Evolutionary conservation across 1,140 invertebrate genomes (phyloP), one percentile per base, ranked within the genome.

Genomic region (Neodiprion fabricii): DNA sequence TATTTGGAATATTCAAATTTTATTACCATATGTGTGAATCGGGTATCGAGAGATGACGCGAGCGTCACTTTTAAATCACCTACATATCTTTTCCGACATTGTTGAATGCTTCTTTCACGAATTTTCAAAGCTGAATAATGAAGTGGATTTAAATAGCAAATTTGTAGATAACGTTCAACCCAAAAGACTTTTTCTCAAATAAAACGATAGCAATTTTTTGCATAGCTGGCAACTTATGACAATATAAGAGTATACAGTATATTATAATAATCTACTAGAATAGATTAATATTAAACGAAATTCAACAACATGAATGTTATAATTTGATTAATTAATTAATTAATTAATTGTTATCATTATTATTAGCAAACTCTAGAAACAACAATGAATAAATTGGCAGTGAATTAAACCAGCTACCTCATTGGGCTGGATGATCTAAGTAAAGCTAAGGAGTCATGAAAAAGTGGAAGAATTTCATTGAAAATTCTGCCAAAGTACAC

Each of bases 341-440:
- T 61, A 61, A 61, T 61, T 61, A 61, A 61, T 61, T 40, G 1
- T 40, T 40, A 40, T 14, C 53, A 61, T 61, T 14, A 14, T 61
- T 14, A 61, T 61, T 17, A 61, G 53, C 53, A 61, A 61, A 61
- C n/a, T 61, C 53, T 79, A 75, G 72, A 49, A 79, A 79, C 74
- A 84, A 82, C 67, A 80, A 81, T 81, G 72, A 78, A 81, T 82
- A 76, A 81, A 79, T 85, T 83, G 84, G 84, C 84, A 87, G 85
- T 86, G 81, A 84, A 79, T 82, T 77, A 61, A 81, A 81, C 72
- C 80, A 79, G 70, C 75, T 77, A 75, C 77, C 12, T n/a, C n/a
- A 48, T 48, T 68, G 70, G 79, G 74, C 75, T 76, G 75, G 71
- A 48, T 50, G 67, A 71, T 72, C 70, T 73, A 77, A 78, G 23